Conservation (phyloP, 2,113 vertebrate genomes). For the Saguinus midas region DNA sequence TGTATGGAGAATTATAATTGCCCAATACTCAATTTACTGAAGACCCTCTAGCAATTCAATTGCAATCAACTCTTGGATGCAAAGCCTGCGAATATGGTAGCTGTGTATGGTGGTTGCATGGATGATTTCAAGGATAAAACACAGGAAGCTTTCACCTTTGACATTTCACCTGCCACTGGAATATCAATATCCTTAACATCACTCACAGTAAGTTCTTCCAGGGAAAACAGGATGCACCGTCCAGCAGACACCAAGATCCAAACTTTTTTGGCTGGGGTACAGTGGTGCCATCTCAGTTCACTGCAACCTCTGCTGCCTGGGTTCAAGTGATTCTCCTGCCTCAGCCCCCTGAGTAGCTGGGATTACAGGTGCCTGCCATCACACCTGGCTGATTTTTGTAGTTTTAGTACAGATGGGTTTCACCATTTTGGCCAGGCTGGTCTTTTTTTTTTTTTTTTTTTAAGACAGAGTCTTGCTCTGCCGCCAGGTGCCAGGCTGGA, state of each 20-base stretch:
- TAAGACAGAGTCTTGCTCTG: no score
- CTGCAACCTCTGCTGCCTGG: no score
- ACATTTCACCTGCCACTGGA: neutral
- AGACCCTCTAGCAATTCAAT: neutral
- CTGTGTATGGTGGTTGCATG: neutral
- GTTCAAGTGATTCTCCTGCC: no score
- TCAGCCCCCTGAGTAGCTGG: no score
- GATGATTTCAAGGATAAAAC: neutral
- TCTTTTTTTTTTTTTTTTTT: no score
- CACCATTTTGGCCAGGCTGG: no score
- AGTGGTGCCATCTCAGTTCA: no score
- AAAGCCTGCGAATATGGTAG: neutral
- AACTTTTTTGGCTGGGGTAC: neutral
- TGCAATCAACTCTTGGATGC: neutral
- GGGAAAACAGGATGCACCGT: neutral
- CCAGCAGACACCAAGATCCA: neutral
- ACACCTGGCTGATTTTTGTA: no score
- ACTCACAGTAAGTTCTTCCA: neutral
- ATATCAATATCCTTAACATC: neutral
- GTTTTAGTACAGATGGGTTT: no score
- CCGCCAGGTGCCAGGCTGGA: no score
- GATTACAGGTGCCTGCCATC: no score
- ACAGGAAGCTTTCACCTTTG: neutral
- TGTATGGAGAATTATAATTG: neutral
- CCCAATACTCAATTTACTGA: neutral